Evolutionary conservation across 2,797 vertebrate genomes (phyloP).

Genomic region (Discoglossus pictus): DNA sequence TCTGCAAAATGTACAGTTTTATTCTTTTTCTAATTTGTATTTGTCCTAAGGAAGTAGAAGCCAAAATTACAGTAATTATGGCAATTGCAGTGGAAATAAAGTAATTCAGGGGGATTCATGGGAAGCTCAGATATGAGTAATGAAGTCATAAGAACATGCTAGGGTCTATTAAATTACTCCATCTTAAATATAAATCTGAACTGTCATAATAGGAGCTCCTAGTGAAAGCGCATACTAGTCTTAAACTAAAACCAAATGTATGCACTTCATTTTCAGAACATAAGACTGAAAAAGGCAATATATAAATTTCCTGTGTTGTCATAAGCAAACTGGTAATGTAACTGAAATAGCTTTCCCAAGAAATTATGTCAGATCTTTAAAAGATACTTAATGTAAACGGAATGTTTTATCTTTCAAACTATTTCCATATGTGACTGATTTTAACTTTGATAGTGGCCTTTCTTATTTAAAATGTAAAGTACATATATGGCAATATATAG

Average conservation of each 20-base stretch:
- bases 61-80: background rate
- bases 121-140: background rate
- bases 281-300: background rate
- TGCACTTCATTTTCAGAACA: background rate
- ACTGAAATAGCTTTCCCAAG: background rate
- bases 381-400: background rate
- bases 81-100: background rate
- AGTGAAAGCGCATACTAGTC: background rate
- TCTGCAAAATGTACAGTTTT: no score
- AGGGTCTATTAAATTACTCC: background rate
- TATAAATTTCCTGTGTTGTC: conserved; percentile 14
- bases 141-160: conserved; percentile 1
- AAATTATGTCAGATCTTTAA: background rate
- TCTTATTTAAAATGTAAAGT: no score
- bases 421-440: conserved; percentile 4
- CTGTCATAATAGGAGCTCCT: conserved; percentile 3
- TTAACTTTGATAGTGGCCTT: background rate
- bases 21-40: no score
- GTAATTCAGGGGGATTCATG: no score
- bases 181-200: conserved; percentile 1
- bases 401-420: background rate
- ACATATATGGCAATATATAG: no score
- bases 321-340: conserved; percentile 8
- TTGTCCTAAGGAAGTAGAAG: no score
- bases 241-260: conserved; percentile 5